Evolutionary conservation across 2,113 vertebrate genomes (phyloP).

Genomic region (Platycercus adscitus): DNA sequence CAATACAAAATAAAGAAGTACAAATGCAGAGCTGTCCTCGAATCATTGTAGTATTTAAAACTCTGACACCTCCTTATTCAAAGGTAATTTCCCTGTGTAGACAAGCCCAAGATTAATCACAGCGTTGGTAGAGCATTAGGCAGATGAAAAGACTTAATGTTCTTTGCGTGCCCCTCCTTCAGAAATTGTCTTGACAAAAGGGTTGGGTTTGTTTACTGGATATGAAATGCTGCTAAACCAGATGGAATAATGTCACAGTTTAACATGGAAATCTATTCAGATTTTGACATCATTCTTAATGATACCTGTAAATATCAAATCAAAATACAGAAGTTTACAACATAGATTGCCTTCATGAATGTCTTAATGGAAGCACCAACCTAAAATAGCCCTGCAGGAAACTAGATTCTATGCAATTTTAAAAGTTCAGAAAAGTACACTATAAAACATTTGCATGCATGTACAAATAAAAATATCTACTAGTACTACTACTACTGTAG

Average conservation of each 20-base stretch:
- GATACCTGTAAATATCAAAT: background rate
- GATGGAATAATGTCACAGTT: slow-evolving; percentile 31
- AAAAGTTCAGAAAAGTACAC: background rate
- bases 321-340: background rate
- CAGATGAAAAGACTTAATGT: slow-evolving; percentile 52
- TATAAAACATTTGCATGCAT: background rate
- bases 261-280: slow-evolving; percentile 10
- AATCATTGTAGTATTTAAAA: slow-evolving; percentile 9
- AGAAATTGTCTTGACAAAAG: slow-evolving; percentile 47
- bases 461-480: background rate
- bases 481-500: background rate
- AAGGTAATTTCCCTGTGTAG: slow-evolving; percentile 7
- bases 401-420: background rate
- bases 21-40: background rate
- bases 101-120: slow-evolving; percentile 65
- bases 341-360: background rate
- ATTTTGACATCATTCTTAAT: slow-evolving; percentile 13
- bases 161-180: slow-evolving; percentile 52
- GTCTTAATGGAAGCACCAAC: background rate
- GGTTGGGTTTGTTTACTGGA: slow-evolving; percentile 62
- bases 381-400: background rate
- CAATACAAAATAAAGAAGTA: slow-evolving; percentile 5
- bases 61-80: slow-evolving; percentile 36
- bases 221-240: slow-evolving; percentile 57
- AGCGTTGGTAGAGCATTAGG: slow-evolving; percentile 31